phyloP scores from a whole-genome alignment of 2,888 invertebrate species.

The Phyllotreta cruciferae region DNA sequence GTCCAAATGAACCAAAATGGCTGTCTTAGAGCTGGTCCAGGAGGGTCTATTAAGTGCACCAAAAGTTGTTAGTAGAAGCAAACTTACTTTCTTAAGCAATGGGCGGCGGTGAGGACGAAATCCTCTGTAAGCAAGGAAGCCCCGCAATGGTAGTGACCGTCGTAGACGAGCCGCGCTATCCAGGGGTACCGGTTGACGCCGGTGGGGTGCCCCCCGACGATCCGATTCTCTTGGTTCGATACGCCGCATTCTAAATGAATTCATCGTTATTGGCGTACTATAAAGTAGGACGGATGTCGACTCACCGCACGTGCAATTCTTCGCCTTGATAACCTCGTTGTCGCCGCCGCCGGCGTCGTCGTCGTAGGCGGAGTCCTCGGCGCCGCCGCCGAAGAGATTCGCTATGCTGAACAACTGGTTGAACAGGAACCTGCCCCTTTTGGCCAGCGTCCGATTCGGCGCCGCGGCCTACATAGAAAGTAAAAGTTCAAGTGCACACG shows the following conservation, averaged over 20 bases:
- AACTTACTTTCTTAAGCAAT: slow-evolving; percentile 79
- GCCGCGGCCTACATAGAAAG: neutral
- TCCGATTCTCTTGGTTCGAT: slow-evolving; percentile 84
- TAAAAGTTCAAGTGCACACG: too few species aligned
- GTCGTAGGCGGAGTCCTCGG: slow-evolving; percentile 22
- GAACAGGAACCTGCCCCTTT: slow-evolving; percentile 35
- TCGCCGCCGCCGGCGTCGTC: slow-evolving; percentile 30
- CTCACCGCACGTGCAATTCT: slow-evolving; percentile 40
- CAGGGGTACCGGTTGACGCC: slow-evolving; percentile 86
- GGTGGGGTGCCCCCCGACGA: slow-evolving; percentile 84
- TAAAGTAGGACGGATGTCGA: neutral
- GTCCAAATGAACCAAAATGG: too few species aligned
- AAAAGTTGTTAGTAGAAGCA: neutral
- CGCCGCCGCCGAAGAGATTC: slow-evolving; percentile 30
- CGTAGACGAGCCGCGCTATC: slow-evolving; percentile 86
- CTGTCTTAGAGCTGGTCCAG: too few species aligned
- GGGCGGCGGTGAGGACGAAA: slow-evolving; percentile 86
- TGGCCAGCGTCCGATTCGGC: slow-evolving; percentile 11
- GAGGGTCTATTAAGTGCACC: too few species aligned
- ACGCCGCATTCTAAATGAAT: slow-evolving; percentile 76
- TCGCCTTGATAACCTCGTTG: slow-evolving; percentile 32
- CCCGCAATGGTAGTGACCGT: slow-evolving; percentile 89
- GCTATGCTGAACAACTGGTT: slow-evolving; percentile 36
- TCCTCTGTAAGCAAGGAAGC: slow-evolving; percentile 83
- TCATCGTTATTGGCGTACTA: too few species aligned